These are phyloP conservation scores for Pycnonotus jocosus DNA, from an alignment of 2,113 vertebrate genomes.

Conservation along the genomic window DNA sequence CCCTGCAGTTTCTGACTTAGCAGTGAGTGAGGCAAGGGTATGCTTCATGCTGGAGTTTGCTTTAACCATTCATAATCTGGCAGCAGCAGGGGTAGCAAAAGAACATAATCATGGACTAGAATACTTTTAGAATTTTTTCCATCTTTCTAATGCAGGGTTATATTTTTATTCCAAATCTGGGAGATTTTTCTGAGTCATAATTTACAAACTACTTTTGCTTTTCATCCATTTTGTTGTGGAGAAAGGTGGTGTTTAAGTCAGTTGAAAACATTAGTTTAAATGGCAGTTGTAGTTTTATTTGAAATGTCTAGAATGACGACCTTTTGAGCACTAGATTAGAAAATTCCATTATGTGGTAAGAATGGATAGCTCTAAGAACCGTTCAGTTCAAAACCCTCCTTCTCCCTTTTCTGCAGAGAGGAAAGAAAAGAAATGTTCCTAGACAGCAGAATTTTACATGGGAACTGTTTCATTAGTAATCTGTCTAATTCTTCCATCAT, in stretches of 20 bases:
- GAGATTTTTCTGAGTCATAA: background rate
- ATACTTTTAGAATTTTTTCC: background rate
- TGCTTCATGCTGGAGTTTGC: background rate
- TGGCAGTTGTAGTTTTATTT: background rate
- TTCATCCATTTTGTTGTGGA: background rate
- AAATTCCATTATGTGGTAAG: background rate
- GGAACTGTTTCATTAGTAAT: background rate
- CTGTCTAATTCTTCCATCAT: background rate
- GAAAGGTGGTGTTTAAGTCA: background rate
- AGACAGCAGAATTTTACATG: background rate
- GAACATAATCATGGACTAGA: background rate
- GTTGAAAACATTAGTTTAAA: background rate
- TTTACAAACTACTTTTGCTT: background rate
- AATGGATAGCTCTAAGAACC: background rate
- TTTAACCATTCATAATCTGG: background rate
- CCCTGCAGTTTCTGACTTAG: background rate
- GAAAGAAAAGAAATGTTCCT: background rate
- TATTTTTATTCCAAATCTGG: background rate
- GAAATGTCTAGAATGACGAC: rapidly evolving
- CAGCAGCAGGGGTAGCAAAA: background rate
- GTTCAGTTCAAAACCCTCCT: background rate
- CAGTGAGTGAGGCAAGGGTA: background rate
- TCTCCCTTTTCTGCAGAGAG: background rate
- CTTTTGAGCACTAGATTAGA: background rate
- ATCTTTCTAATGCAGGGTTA: background rate